Evolutionary conservation across 2,113 vertebrate genomes (phyloP).

Genomic region (Zootoca vivipara): DNA sequence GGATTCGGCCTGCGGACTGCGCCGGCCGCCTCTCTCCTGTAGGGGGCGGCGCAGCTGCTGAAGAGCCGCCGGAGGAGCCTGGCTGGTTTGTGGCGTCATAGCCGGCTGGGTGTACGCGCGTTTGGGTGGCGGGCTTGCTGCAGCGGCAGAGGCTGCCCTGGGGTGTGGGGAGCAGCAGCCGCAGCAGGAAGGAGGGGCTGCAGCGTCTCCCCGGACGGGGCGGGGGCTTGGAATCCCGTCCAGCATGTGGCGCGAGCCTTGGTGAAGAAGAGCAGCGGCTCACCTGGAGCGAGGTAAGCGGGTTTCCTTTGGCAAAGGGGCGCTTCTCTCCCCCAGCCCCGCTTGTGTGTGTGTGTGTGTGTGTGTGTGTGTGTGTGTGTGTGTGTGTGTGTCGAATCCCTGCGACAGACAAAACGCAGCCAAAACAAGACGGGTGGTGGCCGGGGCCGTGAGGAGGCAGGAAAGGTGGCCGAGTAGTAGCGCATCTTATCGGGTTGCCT

Average conservation of each 20-base stretch:
- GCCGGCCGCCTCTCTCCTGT: neutral
- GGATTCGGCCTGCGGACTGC: neutral
- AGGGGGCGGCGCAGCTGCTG: neutral
- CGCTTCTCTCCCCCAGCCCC: neutral
- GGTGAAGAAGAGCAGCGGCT: neutral
- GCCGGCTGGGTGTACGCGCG: neutral
- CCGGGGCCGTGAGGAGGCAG: neutral
- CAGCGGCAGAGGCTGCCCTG: neutral
- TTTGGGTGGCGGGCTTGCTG: neutral
- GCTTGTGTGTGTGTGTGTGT: neutral
- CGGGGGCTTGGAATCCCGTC: neutral
- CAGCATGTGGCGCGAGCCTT: neutral
- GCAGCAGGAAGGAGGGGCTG: conserved; percentile 1
- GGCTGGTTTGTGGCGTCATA: conserved; percentile 32
- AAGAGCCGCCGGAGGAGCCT: neutral
- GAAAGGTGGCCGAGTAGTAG: neutral
- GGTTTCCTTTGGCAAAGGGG: too few species aligned
- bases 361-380: neutral
- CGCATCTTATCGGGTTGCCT: neutral
- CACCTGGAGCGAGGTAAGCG: neutral
- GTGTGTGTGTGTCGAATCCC: neutral
- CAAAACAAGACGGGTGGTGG: too few species aligned
- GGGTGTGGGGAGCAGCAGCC: neutral
- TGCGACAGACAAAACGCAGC: neutral
- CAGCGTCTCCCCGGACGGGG: neutral